These are phyloP conservation scores for Oedothorax gibbosus DNA, from an alignment of 1,140 invertebrate species.

Conservation along the genomic window DNA sequence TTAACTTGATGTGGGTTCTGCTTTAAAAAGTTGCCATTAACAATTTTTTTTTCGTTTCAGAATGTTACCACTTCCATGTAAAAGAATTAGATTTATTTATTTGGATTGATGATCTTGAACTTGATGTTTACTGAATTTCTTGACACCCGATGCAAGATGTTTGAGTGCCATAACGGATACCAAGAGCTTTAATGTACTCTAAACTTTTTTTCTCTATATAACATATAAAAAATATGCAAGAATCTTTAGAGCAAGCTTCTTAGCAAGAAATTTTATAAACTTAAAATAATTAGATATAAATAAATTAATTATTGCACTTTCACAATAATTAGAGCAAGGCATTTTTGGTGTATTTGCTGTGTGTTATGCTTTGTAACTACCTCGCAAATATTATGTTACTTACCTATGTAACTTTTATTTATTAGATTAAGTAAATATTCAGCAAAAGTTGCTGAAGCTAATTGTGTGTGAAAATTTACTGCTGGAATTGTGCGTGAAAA, in stretches of 20 bases:
- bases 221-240: constrained; percentile 22
- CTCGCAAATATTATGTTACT: background rate
- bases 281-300: constrained; percentile 38
- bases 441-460: no score
- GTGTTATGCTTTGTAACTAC: no score
- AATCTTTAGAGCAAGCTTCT: constrained; percentile 2
- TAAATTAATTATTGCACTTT: background rate
- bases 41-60: constrained; percentile 31
- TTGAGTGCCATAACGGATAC: constrained; percentile 44
- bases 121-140: background rate
- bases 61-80: constrained; percentile 51
- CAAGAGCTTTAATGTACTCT: constrained; percentile 48
- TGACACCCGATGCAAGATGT: constrained; percentile 18
- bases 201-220: constrained; percentile 14
- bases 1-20: background rate
- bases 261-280: background rate
- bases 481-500: background rate
- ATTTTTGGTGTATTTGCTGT: background rate
- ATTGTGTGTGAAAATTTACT: background rate
- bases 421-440: background rate
- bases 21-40: background rate
- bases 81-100: constrained; percentile 46
- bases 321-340: background rate
- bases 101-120: constrained; percentile 29
- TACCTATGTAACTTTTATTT: no score